phyloP scores from a whole-genome alignment of 2,888 invertebrate genomes.

The Suillia variegata region DNA sequence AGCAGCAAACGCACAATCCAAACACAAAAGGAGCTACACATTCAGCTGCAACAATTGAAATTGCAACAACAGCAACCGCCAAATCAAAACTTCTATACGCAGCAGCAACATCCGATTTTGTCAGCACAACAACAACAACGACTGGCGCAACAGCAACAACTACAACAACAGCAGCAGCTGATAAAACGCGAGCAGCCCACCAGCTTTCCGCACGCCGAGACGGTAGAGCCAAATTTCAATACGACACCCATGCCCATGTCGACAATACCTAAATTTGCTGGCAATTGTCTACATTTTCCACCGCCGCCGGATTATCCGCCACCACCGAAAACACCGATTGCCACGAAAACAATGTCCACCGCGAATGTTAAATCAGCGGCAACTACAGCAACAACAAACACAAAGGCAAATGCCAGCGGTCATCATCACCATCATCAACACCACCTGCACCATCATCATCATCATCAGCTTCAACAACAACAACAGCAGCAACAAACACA shows the following conservation, averaged over 20 bases:
- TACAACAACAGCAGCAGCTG: conserved; percentile 29
- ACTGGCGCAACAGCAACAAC: conserved; percentile 33
- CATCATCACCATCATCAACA: conserved; percentile 25
- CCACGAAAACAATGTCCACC: conserved; percentile 21
- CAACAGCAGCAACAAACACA: conserved; percentile 22
- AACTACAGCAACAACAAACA: conserved; percentile 20
- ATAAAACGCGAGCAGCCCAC: conserved; percentile 4
- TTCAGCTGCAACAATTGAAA: conserved; percentile 35
- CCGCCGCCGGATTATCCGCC: conserved; percentile 74
- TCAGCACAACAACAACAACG: conserved; percentile 41
- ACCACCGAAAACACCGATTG: conserved; percentile 32
- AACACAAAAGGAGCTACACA: conserved; percentile 33
- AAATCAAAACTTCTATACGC: conserved; percentile 44
- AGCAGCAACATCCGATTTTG: conserved; percentile 36
- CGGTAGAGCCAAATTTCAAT: conserved; percentile 24
- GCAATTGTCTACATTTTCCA: conserved; percentile 66
- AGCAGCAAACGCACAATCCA: conserved; percentile 57
- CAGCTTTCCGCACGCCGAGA: neutral
- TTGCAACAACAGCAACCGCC: conserved; percentile 24
- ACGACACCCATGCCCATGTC: conserved; percentile 29
- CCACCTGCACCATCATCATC: conserved; percentile 28
- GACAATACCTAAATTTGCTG: conserved; percentile 40
- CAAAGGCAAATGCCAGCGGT: conserved; percentile 11
- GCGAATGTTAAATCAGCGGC: conserved; percentile 26
- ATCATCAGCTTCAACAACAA: conserved; percentile 29